Conservation (phyloP, 2,797 vertebrate species). For the Acrocephalus scirpaceus region DNA sequence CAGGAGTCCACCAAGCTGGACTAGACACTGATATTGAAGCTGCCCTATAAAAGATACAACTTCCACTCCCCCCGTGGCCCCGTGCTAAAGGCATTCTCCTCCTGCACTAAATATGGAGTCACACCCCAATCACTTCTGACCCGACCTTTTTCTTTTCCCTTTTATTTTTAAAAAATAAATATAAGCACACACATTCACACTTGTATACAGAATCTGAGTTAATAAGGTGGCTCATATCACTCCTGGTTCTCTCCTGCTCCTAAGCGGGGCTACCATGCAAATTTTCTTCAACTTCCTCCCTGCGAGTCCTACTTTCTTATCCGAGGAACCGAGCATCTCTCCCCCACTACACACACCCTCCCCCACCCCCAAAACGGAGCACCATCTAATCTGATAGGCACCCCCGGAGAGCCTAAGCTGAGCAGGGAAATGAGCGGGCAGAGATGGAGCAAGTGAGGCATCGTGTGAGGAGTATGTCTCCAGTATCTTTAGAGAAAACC, state of each 20-base stretch:
- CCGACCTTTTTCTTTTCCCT: rapidly evolving
- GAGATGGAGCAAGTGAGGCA: slow-evolving; percentile 23
- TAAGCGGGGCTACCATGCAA: slow-evolving; percentile 24
- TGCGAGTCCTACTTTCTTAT: slow-evolving; percentile 57
- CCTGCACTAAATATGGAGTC: not conserved
- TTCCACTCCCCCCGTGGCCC: not conserved
- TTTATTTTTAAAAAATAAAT: not conserved
- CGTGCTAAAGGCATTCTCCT: not conserved
- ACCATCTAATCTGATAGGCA: slow-evolving; percentile 65
- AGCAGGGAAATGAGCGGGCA: slow-evolving; percentile 55
- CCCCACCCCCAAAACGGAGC: not conserved
- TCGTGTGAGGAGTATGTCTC: not conserved
- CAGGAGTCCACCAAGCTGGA: slow-evolving; percentile 31
- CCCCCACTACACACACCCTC: slow-evolving; percentile 44
- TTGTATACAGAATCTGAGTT: not conserved
- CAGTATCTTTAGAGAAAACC: slow-evolving; percentile 59
- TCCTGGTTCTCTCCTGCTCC: not conserved
- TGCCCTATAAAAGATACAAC: slow-evolving; percentile 43
- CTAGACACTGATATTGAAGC: slow-evolving; percentile 51
- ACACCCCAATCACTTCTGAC: not conserved
- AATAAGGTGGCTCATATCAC: not conserved
- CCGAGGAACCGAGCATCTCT: slow-evolving; percentile 58
- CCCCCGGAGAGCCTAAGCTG: slow-evolving; percentile 60
- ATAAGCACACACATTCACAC: not conserved
- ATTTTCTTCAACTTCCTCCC: slow-evolving; percentile 74